Evolutionary conservation across 2,797 vertebrate genomes (phyloP), one percentile per base, ranked within the genome.

Genomic region (Neostethus bicornis): DNA sequence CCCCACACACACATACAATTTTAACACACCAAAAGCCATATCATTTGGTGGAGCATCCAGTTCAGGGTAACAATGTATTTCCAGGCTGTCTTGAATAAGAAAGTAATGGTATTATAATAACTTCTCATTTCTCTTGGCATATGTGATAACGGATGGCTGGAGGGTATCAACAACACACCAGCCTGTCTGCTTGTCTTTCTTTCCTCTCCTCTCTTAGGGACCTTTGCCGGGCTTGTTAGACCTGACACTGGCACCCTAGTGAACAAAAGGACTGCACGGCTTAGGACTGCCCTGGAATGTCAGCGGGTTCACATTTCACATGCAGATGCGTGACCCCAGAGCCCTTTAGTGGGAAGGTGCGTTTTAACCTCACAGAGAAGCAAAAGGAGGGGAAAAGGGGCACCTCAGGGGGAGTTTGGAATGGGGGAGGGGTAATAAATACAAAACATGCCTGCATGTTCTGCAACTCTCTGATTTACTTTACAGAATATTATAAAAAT

Each of bases 301-400:
- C 94, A 94, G 93, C 92, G 93, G 85, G 95, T 95, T 94, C 92
- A 93, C 92, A 95, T 96, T 96, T 96, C 94, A 95, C 94, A 96
- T 94, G 93, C 94, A 97, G 94, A 97, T 96, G 94, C 95, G 92
- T 92, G 92, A 93, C 93, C 92, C 85, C 89, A 77, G 91, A 93
- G 91, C 93, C 93, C 91, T 92, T 84, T 93, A 91, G 83, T 82
- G 73, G 62, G 92, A 91, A 91, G 87, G 84, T 89, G 91, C 79
- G 87, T 89, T 91, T 92, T 91, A 91, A 91, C 91, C 90, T 87
- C 85, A 53, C 70, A 80, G 68, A 79, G 81, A 75, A 79, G 83
- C 79, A 81, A 67, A 77, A 67, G 80, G 69, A 79, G 80, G 70
- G 73, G 78, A 70, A 28, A 61, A 41, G 70, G 74, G 86, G 89